Conservation (phyloP, 1,140 invertebrate species). For the Drosophila pectinifera region DNA sequence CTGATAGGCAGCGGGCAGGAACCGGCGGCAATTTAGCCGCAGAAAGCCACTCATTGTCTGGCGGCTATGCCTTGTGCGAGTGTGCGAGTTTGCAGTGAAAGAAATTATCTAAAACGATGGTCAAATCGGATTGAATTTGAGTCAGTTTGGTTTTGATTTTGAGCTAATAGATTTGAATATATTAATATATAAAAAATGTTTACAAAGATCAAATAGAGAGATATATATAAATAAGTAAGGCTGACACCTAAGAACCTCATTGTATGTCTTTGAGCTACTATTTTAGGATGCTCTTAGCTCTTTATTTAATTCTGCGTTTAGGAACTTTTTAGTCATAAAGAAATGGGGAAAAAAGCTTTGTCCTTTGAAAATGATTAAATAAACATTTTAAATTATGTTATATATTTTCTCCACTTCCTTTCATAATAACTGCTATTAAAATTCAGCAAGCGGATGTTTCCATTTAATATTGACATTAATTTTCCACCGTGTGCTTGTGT, state of each 20-base stretch:
- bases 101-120: not conserved
- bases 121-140: not conserved
- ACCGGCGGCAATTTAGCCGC: constrained; percentile 45
- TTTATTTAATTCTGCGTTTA: no score
- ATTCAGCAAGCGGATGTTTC: not conserved
- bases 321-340: no score
- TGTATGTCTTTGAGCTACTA: no score
- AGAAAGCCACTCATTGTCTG: constrained; percentile 75
- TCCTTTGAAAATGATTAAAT: not conserved
- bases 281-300: no score
- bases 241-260: no score
- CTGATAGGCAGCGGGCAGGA: constrained; percentile 55
- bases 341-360: no score
- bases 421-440: not conserved
- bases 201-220: no score
- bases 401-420: not conserved
- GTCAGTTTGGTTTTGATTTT: no score
- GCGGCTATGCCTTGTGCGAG: constrained; percentile 23
- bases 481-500: not conserved
- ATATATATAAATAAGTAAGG: no score
- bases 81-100: constrained; percentile 16
- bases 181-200: no score
- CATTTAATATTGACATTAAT: not conserved
- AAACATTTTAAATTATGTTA: not conserved
- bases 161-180: no score